Percentiles rank a stretch among this genome's conserved stretches.
Conservation (phyloP, 2,113 vertebrate species). For the Heptranchias perlo region DNA sequence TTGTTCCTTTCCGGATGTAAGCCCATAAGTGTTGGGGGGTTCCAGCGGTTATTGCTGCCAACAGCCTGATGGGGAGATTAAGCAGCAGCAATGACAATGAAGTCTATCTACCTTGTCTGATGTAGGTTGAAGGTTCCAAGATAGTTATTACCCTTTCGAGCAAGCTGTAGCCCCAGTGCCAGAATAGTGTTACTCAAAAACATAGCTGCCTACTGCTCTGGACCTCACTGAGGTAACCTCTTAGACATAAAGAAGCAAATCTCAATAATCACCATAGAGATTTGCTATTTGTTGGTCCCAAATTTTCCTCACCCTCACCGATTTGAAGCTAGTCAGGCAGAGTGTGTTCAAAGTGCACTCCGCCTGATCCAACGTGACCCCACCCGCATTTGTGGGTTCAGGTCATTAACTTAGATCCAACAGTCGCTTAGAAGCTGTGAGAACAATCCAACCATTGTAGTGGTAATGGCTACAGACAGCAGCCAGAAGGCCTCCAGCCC, state of each 20-base stretch:
- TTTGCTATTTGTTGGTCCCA: no score
- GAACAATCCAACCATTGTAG: no score
- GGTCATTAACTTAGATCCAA: background rate
- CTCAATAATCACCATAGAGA: no score
- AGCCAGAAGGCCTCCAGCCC: background rate
- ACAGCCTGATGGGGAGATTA: background rate
- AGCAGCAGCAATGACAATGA: background rate
- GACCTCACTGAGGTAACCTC: background rate
- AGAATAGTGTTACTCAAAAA: background rate
- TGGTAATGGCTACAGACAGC: no score
- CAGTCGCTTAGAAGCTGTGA: no score
- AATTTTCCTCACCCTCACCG: no score
- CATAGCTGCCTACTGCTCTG: background rate
- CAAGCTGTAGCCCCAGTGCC: background rate
- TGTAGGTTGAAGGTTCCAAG: background rate
- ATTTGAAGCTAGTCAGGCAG: background rate
- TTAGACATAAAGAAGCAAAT: no score
- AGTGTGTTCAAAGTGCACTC: background rate
- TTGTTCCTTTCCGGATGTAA: background rate
- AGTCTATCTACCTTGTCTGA: background rate
- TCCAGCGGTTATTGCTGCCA: background rate
- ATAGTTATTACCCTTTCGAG: background rate
- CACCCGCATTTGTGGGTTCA: background rate
- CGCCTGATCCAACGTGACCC: no score
- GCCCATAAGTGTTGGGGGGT: background rate